phyloP scores from a whole-genome alignment of 2,888 invertebrate species.

The Myopa tessellatipennis region DNA sequence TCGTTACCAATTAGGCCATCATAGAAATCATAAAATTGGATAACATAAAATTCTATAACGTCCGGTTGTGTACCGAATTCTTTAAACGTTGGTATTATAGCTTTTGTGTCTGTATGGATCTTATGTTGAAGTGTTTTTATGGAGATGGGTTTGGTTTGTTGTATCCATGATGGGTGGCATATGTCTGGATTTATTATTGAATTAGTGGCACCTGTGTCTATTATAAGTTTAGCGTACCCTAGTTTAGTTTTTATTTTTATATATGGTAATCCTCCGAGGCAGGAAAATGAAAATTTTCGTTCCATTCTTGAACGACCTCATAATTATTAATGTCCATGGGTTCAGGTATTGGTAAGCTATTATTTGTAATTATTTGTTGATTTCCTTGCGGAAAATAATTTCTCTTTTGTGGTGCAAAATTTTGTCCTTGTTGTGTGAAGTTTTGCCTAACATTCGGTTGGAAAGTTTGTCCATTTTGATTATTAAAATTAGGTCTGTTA shows the following conservation, averaged over 20 bases:
- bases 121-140: slow-evolving; percentile 40
- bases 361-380: not conserved
- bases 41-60: slow-evolving; percentile 36
- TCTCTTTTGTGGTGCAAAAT: not conserved
- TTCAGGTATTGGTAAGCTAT: slow-evolving; percentile 15
- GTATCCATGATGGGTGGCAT: slow-evolving; percentile 37
- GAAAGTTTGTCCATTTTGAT: not conserved
- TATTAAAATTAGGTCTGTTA: not conserved
- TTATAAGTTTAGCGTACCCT: slow-evolving; percentile 40
- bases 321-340: slow-evolving; percentile 44
- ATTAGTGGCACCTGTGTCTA: slow-evolving; percentile 41
- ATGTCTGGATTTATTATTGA: slow-evolving; percentile 40
- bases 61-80: slow-evolving; percentile 36
- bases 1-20: slow-evolving; percentile 42
- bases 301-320: not conserved
- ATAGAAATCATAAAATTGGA: slow-evolving; percentile 41
- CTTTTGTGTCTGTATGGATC: slow-evolving; percentile 28
- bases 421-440: no score
- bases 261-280: slow-evolving; percentile 44
- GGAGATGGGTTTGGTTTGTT: slow-evolving; percentile 7
- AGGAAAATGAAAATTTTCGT: slow-evolving; percentile 34
- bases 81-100: slow-evolving; percentile 33
- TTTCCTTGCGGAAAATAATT: not conserved
- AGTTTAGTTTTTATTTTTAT: slow-evolving; percentile 40
- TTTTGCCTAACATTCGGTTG: not conserved